Conservation (phyloP, 2,888 invertebrate species). For the Allygus modestus region DNA sequence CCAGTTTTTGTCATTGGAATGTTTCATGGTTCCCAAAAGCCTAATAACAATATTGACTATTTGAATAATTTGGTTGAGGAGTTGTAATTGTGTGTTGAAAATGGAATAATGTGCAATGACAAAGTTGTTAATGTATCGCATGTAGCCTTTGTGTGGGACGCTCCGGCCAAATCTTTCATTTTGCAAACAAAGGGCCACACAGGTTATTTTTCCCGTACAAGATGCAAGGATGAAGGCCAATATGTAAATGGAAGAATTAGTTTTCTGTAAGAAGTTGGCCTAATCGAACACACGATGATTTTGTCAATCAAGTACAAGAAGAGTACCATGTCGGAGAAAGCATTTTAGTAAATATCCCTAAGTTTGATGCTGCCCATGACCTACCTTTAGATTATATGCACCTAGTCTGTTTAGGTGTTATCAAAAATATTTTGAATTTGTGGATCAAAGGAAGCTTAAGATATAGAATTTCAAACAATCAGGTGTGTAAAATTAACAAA, state of each 20-base stretch:
- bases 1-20: neutral
- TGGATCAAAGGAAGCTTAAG: conserved; percentile 27
- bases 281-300: neutral
- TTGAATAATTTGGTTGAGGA: conserved; percentile 12
- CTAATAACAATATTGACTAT: neutral
- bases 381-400: conserved; percentile 42
- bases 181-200: conserved; percentile 7
- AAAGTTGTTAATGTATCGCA: neutral
- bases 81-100: neutral
- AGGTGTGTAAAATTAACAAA: neutral
- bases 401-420: conserved; percentile 29
- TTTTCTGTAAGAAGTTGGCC: neutral
- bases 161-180: conserved; percentile 28
- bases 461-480: neutral
- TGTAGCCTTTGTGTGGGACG: conserved; percentile 20
- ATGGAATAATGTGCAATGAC: neutral
- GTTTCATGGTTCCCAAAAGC: neutral
- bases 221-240: conserved; percentile 24
- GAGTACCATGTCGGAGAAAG: conserved; percentile 15
- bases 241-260: neutral
- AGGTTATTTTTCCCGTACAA: conserved; percentile 34
- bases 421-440: neutral
- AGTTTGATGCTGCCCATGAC: neutral
- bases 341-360: neutral
- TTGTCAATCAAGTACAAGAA: neutral